Evolutionary conservation across 1,140 invertebrate genomes (phyloP), one percentile per base, ranked within the genome.

Genomic region (Ostrea denselamellosa): DNA sequence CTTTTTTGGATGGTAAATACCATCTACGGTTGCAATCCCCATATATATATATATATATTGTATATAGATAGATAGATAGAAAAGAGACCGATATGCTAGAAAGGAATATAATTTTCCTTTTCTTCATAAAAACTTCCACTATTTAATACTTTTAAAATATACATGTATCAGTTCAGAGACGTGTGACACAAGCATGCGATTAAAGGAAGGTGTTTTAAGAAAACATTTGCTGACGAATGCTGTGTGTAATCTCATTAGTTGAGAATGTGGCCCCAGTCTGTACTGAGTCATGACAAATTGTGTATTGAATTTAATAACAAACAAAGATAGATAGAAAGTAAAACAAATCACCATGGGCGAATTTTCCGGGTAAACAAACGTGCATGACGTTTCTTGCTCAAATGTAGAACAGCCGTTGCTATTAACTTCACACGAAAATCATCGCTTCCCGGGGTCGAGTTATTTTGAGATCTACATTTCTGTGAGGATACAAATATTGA

Each of bases 281-380:
- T 22, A 28, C 68, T 77, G 68, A 34, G 68, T 77, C 68, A 77
- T 4, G 25, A 25, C 68, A 77, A 77, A 77, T 28, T 77, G 68
- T 77, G 68, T 77, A 77, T 77, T 77, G 68, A 77, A 77, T 77
- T 77, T 77, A 77, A 77, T 25, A 77, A 77, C 68, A 77, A 77
- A 12, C 68, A 14, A 17, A 77, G 68, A 77, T 77, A 77, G 12
- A 62, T 17, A 62, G 58, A 77, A 28, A 77, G 68, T 34, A 77
- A 34, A 77, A 25, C 22, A 77, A 77, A 77, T 77, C 68, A 34
- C 68, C 22, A 77, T 77, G 68, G 68, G 22, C 68, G 68, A 77
- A 77, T 77, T 77, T 17, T 25, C 68, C 9, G 68, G 68, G 68
- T 25, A 77, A 77, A 77, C 68, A 77, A 77, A 77, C 68, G 68